Conservation (phyloP, 2,888 invertebrate genomes). For the Harmothoe impar region DNA sequence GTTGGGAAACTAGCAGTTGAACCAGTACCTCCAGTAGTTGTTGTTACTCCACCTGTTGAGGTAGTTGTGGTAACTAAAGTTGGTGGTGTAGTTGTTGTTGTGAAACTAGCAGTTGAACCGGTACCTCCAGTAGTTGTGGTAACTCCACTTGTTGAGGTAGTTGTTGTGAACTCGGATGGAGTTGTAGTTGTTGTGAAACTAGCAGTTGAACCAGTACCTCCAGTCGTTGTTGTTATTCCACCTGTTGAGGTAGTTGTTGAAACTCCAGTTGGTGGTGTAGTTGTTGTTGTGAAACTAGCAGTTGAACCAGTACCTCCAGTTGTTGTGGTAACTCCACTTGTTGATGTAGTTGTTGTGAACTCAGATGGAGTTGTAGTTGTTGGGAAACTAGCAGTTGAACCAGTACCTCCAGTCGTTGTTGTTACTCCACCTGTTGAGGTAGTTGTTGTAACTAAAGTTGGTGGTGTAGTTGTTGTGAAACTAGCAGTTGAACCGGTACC, state of each 20-base stretch:
- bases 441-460: not conserved
- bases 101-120: not conserved
- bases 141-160: conserved; percentile 12
- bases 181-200: not conserved
- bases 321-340: not conserved
- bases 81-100: not conserved
- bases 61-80: not conserved
- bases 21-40: not conserved
- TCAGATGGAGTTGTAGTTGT: not conserved
- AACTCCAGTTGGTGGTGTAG: not conserved
- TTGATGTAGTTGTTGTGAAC: not conserved
- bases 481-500: not conserved
- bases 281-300: not conserved
- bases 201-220: not conserved
- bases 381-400: too few species aligned
- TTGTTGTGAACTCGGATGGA: not conserved
- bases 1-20: not conserved
- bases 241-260: not conserved
- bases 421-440: not conserved
- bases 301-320: not conserved
- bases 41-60: not conserved
- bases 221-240: not conserved
- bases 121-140: not conserved
- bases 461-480: not conserved
- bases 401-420: not conserved